phyloP scores from a whole-genome alignment of 2,797 vertebrate species.

The Mycteria americana region DNA sequence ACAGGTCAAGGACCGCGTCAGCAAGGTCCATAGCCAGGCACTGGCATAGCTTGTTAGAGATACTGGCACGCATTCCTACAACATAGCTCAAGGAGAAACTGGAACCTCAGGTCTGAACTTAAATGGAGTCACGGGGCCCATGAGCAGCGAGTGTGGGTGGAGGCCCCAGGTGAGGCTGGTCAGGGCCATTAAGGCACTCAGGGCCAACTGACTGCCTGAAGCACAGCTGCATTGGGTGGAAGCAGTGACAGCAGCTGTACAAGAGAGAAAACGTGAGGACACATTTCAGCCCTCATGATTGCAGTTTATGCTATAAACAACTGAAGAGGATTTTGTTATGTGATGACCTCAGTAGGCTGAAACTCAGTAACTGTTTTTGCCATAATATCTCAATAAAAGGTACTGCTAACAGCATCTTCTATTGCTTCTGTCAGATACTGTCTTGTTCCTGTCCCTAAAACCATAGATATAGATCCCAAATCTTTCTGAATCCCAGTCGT shows the following conservation, averaged over 20 bases:
- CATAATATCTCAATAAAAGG: background rate
- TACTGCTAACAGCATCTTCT: background rate
- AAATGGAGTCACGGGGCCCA: rapidly evolving
- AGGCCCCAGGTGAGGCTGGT: background rate
- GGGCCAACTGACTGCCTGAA: background rate
- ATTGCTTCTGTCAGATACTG: background rate
- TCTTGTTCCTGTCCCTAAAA: background rate
- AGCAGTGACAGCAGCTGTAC: background rate
- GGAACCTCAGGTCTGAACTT: background rate
- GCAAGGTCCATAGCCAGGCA: background rate
- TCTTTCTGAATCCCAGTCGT: background rate
- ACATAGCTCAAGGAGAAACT: rapidly evolving
- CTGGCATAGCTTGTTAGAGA: rapidly evolving
- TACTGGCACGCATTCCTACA: rapidly evolving
- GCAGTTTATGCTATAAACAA: background rate
- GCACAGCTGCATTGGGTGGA: background rate
- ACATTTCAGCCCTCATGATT: background rate
- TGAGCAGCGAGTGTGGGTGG: background rate
- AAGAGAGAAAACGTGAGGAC: background rate
- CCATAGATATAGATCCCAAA: background rate
- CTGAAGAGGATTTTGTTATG: background rate
- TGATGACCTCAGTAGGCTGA: background rate
- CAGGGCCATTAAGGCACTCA: background rate
- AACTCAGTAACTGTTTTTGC: background rate
- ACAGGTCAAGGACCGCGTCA: background rate